Evolutionary conservation across 2,113 vertebrate genomes (phyloP).

Genomic region (Anarrhichthys ocellatus): DNA sequence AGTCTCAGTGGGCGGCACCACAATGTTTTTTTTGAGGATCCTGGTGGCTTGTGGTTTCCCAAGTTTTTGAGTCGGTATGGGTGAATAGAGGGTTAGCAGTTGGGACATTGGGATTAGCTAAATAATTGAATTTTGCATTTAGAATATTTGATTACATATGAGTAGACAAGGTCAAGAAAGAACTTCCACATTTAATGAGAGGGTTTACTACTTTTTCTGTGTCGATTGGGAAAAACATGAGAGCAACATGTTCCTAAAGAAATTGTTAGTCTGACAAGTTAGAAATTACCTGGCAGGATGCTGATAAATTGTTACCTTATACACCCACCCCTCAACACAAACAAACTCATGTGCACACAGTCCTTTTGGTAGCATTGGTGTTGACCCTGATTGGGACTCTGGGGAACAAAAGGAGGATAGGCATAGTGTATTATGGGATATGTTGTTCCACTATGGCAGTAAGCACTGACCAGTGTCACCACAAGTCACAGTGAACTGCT

Average conservation of each 20-base stretch:
- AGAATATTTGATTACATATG: not conserved
- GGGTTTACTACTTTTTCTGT: not conserved
- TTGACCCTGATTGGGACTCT: constrained; percentile 61
- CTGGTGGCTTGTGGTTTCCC: too few relatives aligned
- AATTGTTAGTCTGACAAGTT: constrained; percentile 35
- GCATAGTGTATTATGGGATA: constrained; percentile 25
- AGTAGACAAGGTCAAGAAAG: not conserved
- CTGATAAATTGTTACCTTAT: not conserved
- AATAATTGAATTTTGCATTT: not conserved
- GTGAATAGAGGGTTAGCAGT: not conserved
- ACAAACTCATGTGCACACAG: constrained; percentile 28
- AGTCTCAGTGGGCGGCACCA: not conserved
- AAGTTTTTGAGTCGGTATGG: not conserved
- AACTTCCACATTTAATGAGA: not conserved
- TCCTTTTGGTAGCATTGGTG: constrained; percentile 24
- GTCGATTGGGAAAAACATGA: not conserved
- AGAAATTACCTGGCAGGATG: constrained; percentile 13
- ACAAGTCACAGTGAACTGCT: constrained; percentile 45
- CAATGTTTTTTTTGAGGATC: too few relatives aligned
- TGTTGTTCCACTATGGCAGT: constrained; percentile 23
- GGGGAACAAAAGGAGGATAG: constrained; percentile 64
- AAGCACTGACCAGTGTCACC: constrained; percentile 22
- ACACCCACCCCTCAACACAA: constrained; percentile 16
- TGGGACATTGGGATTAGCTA: not conserved
- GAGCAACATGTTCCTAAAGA: not conserved